Conservation (phyloP, 2,888 invertebrate genomes). For the Cremastobaeus sp. region DNA sequence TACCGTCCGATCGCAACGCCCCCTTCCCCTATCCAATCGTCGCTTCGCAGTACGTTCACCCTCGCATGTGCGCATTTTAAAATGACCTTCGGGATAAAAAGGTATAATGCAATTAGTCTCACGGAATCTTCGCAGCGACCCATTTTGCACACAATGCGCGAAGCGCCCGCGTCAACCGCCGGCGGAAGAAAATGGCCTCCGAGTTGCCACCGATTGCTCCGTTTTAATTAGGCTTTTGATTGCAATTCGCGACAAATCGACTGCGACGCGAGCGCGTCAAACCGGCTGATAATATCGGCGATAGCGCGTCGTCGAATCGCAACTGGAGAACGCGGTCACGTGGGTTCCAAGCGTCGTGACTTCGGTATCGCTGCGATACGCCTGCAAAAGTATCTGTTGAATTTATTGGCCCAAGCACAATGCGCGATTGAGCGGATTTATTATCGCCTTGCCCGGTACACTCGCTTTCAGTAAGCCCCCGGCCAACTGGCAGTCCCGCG, state of each 20-base stretch:
- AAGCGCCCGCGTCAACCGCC: neutral
- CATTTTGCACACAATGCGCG: constrained; percentile 47
- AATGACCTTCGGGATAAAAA: constrained; percentile 37
- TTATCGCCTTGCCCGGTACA: neutral
- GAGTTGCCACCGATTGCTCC: constrained; percentile 10
- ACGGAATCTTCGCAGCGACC: constrained; percentile 24
- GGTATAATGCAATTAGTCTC: constrained; percentile 48
- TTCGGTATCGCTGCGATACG: too few species aligned
- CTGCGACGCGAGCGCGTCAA: neutral
- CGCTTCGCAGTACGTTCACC: constrained; percentile 36
- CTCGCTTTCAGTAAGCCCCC: too few species aligned
- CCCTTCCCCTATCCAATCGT: neutral
- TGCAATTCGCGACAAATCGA: constrained; percentile 22
- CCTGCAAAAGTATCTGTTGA: neutral
- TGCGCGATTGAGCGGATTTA: constrained; percentile 2
- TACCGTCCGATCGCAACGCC: constrained; percentile 24
- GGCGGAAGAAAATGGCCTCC: constrained; percentile 15
- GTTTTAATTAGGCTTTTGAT: constrained; percentile 45
- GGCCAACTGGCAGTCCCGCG: too few species aligned
- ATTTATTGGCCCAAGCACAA: constrained; percentile 6
- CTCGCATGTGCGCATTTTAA: constrained; percentile 34
- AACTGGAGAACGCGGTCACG: neutral
- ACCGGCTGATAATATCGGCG: neutral
- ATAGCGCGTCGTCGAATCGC: neutral
- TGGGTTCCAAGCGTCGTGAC: too few species aligned